Base-by-base conservation (phyloP, 2,888 invertebrate species). In the Chloroclysta siterata region DNA sequence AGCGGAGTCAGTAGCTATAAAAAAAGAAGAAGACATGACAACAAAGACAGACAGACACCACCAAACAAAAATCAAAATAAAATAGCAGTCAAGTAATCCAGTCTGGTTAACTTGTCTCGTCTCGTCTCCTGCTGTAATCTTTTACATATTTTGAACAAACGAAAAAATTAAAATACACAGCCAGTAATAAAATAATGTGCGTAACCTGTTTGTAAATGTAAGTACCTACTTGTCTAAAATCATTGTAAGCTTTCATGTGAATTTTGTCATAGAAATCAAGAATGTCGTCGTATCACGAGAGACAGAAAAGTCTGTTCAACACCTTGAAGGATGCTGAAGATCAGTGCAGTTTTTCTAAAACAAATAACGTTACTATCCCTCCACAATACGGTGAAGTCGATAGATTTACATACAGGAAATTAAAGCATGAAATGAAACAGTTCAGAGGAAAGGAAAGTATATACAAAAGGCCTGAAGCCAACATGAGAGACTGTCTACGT, bases 391-490 rank as follows among this genome's bases (percentile, higher is more conserved):
- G 85, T 22, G 81, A 82, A 57, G 82, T 93, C 29, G 85, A 86
- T 60, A 87, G 77, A 76, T 79, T 76, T 59, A 83, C 82, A 8
- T 89, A 87, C 74, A 86, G 77, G 59, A 90, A 85, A 76, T 75
- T 89, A 4, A 93, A 90, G 77, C 86, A 84, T 51, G 93, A 94
- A 81, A 94, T 94, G 76, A 95, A 93, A 78, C 94, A 94, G 64
- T 95, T 95, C 74, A 90, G 94, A 75, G 95, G 96, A 0, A 94
- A 94, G 77, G 96, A 97, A 79, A 97, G 97, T 79, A 96, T 97
- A 70, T 97, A 96, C 74, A 97, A 97, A 81, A 94, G 95, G 65
- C 96, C 96, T 0, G 95, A 95, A 75, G 94, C 95, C 15, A 95
- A 95, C 2, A 93, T 95, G 55, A 83, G 86, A 0, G 93, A 94